phyloP scores from a whole-genome alignment of 2,113 vertebrate species.

The Numenius arquata region DNA sequence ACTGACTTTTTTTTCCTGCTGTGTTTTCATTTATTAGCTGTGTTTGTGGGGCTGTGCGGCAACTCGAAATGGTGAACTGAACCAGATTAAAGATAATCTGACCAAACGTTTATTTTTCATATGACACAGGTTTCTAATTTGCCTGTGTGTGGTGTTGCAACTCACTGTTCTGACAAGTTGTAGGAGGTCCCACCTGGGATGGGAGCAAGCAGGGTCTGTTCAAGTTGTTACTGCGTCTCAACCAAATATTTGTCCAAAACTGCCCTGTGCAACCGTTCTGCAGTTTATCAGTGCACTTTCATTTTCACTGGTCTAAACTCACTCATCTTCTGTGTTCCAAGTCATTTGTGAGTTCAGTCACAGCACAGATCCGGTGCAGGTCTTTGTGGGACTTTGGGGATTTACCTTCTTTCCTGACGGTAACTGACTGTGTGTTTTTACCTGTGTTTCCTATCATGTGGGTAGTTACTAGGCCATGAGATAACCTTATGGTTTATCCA shows the following conservation, averaged over 20 bases:
- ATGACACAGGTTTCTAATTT: background rate
- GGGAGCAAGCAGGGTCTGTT: background rate
- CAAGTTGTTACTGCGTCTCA: background rate
- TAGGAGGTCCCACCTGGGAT: background rate
- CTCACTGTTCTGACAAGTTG: fast-evolving
- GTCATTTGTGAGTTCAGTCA: background rate
- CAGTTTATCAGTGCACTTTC: background rate
- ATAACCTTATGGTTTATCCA: background rate
- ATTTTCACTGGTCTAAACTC: background rate
- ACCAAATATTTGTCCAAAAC: background rate
- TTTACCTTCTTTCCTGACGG: background rate
- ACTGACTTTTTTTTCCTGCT: background rate
- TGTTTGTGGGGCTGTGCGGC: background rate
- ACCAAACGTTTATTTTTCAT: background rate
- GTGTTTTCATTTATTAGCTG: background rate
- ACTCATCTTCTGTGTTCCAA: background rate
- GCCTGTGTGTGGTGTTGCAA: fast-evolving
- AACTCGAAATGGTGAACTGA: background rate
- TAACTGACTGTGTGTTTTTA: background rate
- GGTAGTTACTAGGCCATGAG: background rate
- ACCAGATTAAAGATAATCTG: background rate
- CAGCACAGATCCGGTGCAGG: background rate
- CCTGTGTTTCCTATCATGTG: background rate
- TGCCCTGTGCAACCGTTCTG: background rate
- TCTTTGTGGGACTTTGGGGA: background rate